A percentile compares a stretch with the other conserved stretches of the same genome.
Conservation (phyloP, 2,888 invertebrate species). For the Keiferia lycopersicella region DNA sequence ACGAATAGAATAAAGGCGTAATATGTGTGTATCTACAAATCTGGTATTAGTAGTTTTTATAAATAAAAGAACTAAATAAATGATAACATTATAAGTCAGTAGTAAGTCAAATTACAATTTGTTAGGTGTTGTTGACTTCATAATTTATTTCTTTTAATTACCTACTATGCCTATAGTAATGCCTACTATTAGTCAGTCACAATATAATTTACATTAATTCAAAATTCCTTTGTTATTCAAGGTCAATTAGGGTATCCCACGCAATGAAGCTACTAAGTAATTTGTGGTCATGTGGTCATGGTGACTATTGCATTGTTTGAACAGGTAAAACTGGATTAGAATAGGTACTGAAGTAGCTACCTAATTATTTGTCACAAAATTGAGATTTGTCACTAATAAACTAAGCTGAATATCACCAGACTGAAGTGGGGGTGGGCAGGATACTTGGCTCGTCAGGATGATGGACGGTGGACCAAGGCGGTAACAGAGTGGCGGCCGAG, state of each 20-base stretch:
- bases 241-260: slow-evolving; percentile 1
- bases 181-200: neutral
- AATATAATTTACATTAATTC: slow-evolving; percentile 6
- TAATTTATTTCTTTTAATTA: neutral
- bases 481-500: too few species aligned
- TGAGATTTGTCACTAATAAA: too few species aligned
- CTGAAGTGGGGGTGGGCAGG: too few species aligned
- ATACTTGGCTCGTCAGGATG: too few species aligned
- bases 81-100: too few species aligned
- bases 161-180: neutral
- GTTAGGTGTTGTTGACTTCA: neutral
- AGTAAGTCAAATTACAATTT: neutral
- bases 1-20: too few species aligned
- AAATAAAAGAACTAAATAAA: too few species aligned
- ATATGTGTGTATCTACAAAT: too few species aligned
- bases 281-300: slow-evolving; percentile 3
- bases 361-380: neutral
- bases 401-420: too few species aligned
- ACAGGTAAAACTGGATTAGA: neutral
- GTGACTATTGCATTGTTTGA: slow-evolving; percentile 7
- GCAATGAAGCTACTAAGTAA: neutral
- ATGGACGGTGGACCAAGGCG: too few species aligned
- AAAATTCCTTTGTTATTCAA: slow-evolving; percentile 12
- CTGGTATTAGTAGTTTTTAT: neutral
- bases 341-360: neutral